Evolutionary conservation across 2,113 vertebrate genomes (phyloP).

Genomic region (Picathartes gymnocephalus): DNA sequence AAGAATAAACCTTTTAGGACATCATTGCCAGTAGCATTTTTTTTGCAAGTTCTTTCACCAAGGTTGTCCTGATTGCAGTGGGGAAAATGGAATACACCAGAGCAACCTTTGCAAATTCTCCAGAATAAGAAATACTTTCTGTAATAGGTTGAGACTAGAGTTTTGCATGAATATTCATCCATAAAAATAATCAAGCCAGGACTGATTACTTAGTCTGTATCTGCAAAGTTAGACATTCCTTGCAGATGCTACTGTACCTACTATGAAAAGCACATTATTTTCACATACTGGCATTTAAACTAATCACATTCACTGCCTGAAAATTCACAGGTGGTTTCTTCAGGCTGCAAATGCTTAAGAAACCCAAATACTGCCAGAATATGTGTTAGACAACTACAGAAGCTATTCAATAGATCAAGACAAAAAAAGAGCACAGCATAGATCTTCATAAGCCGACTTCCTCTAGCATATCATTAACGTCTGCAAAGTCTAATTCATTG

Average conservation of each 20-base stretch:
- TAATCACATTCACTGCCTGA: neutral
- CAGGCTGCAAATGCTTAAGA: conserved; percentile 3
- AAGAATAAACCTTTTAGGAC: neutral
- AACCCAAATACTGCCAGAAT: conserved; percentile 38
- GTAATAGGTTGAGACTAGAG: neutral
- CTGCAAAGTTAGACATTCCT: neutral
- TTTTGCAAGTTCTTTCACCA: neutral
- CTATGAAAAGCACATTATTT: neutral
- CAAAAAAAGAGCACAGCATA: neutral
- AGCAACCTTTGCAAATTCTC: neutral
- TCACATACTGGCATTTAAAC: neutral
- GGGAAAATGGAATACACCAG: neutral
- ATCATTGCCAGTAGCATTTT: neutral
- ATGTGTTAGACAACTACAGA: conserved; percentile 21
- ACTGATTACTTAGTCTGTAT: neutral
- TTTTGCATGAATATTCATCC: neutral
- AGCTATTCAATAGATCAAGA: conserved; percentile 31
- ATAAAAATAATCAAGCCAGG: neutral
- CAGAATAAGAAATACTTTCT: neutral
- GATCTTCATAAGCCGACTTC: neutral
- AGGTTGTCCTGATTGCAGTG: neutral
- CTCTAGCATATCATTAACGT: neutral
- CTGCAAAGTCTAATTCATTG: conserved; percentile 8
- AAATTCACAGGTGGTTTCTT: neutral
- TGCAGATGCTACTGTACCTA: neutral